A percentile compares a stretch with the other conserved stretches of the same genome.
phyloP scores from a whole-genome alignment of 2,888 invertebrate species.

The Tipula helvola region DNA sequence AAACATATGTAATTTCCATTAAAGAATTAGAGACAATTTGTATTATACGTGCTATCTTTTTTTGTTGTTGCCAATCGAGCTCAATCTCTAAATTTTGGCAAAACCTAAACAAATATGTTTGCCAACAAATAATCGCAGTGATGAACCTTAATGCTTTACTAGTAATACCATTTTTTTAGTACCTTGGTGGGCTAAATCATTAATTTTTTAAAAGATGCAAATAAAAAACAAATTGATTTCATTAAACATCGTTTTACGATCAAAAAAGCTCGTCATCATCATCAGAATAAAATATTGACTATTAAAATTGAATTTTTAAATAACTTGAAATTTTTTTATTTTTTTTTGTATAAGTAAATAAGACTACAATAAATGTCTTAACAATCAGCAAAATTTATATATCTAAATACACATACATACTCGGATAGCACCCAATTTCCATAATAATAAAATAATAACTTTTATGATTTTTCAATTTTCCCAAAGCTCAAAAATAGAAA shows the following conservation, averaged over 20 bases:
- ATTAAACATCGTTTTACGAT: background rate
- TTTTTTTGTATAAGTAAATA: background rate
- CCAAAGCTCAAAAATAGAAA: background rate
- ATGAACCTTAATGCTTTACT: background rate
- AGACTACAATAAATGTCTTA: background rate
- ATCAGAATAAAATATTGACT: background rate
- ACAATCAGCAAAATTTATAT: background rate
- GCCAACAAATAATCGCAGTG: background rate
- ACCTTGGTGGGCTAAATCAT: background rate
- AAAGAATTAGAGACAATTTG: background rate
- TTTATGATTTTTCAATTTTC: constrained; percentile 4
- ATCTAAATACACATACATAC: background rate
- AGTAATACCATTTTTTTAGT: background rate
- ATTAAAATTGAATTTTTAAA: background rate
- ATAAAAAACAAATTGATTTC: too few species aligned
- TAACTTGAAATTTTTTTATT: background rate
- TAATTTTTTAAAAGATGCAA: too few species aligned
- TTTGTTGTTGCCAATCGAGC: background rate
- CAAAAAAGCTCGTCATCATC: background rate
- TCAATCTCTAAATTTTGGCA: background rate
- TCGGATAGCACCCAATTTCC: background rate
- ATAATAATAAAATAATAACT: background rate
- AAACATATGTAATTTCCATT: background rate
- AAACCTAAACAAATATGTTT: background rate
- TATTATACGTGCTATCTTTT: background rate